A percentile compares a stretch with the other conserved stretches of the same genome.
phyloP scores from a whole-genome alignment of 1,140 invertebrate genomes.

The Anagrus nilaparvatae region DNA sequence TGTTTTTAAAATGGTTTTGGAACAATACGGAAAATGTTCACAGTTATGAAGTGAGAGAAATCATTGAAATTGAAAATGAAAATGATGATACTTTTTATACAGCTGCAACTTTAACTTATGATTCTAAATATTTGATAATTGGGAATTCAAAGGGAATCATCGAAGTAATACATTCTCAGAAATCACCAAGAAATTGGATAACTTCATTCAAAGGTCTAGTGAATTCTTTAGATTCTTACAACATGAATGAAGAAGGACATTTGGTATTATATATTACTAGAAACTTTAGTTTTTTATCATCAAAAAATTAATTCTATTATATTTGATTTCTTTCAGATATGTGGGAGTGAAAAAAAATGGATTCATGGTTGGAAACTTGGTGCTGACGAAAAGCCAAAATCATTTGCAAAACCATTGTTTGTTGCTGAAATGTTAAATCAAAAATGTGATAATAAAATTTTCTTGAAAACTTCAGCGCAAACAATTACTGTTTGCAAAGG shows the following conservation, averaged over 20 bases:
- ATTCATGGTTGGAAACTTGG: slow-evolving; percentile 33
- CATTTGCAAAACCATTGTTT: slow-evolving; percentile 27
- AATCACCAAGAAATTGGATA: slow-evolving; percentile 21
- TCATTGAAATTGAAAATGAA: slow-evolving; percentile 20
- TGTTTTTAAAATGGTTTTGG: slow-evolving; percentile 28
- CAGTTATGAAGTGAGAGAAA: slow-evolving; percentile 22
- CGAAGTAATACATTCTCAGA: slow-evolving; percentile 24
- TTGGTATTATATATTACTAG: slow-evolving; percentile 20
- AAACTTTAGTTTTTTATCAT: neutral
- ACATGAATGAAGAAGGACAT: slow-evolving; percentile 27
- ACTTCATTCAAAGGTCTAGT: slow-evolving; percentile 30
- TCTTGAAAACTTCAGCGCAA: slow-evolving; percentile 25
- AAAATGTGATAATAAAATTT: slow-evolving; percentile 23
- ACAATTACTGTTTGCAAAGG: slow-evolving; percentile 23
- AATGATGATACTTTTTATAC: slow-evolving; percentile 20
- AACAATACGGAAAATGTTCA: slow-evolving; percentile 20
- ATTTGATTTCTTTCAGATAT: slow-evolving; percentile 26
- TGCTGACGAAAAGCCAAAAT: slow-evolving; percentile 20
- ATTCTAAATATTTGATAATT: slow-evolving; percentile 32
- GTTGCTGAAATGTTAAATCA: slow-evolving; percentile 28
- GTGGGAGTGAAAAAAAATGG: slow-evolving; percentile 28
- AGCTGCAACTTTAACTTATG: slow-evolving; percentile 34
- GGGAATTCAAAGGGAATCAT: slow-evolving; percentile 31
- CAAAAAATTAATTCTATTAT: slow-evolving; percentile 1
- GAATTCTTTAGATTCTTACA: slow-evolving; percentile 34